phyloP scores from a whole-genome alignment of 2,888 invertebrate genomes.

The Lithophane semibrunnea region DNA sequence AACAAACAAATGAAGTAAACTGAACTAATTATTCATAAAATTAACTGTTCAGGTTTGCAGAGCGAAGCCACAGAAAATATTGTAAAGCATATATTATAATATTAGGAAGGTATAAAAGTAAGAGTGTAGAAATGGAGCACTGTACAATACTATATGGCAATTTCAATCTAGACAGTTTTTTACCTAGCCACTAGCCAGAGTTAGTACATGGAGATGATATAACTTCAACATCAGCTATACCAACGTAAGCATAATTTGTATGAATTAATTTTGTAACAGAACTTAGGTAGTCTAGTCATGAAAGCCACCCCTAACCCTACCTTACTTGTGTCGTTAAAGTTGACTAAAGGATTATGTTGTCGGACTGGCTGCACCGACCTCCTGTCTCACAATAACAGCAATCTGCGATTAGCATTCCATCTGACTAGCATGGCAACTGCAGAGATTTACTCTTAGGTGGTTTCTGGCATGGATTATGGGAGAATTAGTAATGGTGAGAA shows the following conservation, averaged over 20 bases:
- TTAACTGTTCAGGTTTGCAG: no score
- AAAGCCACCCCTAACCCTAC: background rate
- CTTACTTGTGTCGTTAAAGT: conserved; percentile 18
- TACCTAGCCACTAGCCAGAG: no score
- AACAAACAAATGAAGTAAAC: background rate
- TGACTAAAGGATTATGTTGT: conserved; percentile 33
- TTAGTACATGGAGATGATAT: no score
- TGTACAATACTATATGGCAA: no score
- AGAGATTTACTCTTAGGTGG: conserved; percentile 1
- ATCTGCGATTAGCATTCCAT: conserved; percentile 27
- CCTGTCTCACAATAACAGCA: conserved; percentile 25
- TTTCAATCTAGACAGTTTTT: no score
- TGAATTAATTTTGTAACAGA: background rate
- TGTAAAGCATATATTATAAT: no score
- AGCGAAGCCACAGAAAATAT: no score
- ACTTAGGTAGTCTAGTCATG: background rate
- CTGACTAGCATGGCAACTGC: conserved; percentile 9
- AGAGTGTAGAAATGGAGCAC: no score
- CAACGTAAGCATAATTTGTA: no score
- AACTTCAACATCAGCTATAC: no score
- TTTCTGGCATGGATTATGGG: background rate
- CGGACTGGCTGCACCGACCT: conserved; percentile 8
- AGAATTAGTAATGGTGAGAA: background rate
- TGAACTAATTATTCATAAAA: background rate
- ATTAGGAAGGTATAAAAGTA: no score